A percentile compares a stretch with the other conserved stretches of the same genome.
Conservation (phyloP, 2,888 invertebrate species). For the Drosophila colorata region DNA sequence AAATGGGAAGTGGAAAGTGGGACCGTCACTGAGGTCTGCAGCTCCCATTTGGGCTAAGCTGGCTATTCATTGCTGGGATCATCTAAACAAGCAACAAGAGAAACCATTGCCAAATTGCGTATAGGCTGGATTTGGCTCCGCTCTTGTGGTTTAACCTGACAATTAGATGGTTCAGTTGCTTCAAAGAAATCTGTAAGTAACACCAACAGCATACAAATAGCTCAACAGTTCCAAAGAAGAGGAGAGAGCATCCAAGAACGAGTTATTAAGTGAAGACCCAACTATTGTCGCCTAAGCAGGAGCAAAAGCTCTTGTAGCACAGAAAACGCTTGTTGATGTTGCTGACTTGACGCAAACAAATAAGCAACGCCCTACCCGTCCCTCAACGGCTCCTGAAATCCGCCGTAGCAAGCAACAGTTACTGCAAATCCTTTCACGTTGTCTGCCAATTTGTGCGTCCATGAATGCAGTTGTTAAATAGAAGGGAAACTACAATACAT, state of each 20-base stretch:
- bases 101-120: constrained; percentile 53
- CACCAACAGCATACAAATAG: constrained; percentile 2
- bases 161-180: constrained; percentile 76
- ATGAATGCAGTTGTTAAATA: constrained; percentile 72
- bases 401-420: constrained; percentile 52
- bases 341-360: constrained; percentile 55
- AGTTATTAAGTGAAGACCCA: constrained; percentile 29
- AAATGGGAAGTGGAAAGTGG: constrained; percentile 7
- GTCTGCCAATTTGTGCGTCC: constrained; percentile 72
- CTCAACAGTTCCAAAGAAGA: neutral
- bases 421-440: constrained; percentile 62
- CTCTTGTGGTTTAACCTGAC: constrained; percentile 54
- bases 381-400: neutral
- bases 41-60: constrained; percentile 68
- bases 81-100: constrained; percentile 79
- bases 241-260: constrained; percentile 3
- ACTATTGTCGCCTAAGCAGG: neutral
- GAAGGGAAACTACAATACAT: constrained; percentile 74
- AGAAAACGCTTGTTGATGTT: constrained; percentile 36
- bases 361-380: constrained; percentile 14
- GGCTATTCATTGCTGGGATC: constrained; percentile 78
- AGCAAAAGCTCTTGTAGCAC: neutral
- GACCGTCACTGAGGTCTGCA: neutral
- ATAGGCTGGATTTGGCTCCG: constrained; percentile 32
- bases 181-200: constrained; percentile 40